Conservation (phyloP, 2,113 vertebrate species). For the Poeciliopsis occidentalis region DNA sequence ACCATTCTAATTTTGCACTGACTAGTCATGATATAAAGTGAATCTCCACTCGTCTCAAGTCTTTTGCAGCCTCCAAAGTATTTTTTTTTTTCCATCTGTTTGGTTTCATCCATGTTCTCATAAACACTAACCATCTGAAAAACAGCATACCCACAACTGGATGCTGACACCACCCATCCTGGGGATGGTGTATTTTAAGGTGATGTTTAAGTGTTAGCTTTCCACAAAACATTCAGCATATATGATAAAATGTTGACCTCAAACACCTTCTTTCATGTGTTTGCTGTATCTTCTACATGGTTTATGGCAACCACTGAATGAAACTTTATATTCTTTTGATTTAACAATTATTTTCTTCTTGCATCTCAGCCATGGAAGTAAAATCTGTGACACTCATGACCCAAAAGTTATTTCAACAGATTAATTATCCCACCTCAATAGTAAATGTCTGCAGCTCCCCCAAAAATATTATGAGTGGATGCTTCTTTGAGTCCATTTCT, state of each 20-base stretch:
- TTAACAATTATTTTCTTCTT: background rate
- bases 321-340: background rate
- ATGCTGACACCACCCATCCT: background rate
- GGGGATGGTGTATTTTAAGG: background rate
- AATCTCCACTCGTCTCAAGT: background rate
- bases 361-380: background rate
- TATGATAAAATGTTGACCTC: background rate
- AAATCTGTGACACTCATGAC: no score
- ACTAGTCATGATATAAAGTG: background rate
- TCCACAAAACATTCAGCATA: background rate
- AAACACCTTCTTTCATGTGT: background rate
- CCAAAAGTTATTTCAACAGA: background rate
- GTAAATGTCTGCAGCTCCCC: no score
- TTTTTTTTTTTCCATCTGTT: background rate
- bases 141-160: background rate
- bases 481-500: background rate
- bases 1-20: background rate
- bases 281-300: background rate
- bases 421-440: background rate
- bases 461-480: background rate
- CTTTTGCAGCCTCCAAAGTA: background rate
- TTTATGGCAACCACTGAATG: no score
- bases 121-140: background rate
- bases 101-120: background rate
- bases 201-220: background rate